Evolutionary conservation across 2,888 invertebrate genomes (phyloP).

Genomic region (Synergus japonicus): DNA sequence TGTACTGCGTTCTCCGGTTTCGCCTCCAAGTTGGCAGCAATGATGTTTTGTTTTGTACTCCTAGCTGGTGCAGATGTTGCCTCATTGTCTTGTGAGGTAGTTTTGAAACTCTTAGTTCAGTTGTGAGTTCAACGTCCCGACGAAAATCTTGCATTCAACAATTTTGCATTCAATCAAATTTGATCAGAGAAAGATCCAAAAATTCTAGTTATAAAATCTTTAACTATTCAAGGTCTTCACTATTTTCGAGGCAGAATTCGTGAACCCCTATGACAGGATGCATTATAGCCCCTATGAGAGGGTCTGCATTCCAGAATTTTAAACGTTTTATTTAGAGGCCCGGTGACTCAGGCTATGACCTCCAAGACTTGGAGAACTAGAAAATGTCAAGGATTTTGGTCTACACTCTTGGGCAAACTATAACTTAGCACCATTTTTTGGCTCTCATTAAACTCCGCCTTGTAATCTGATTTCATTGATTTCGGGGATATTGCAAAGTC

Average conservation of each 20-base stretch:
- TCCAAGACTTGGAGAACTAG: neutral
- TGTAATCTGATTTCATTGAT: neutral
- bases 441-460: neutral
- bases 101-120: neutral
- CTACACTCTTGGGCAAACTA: neutral
- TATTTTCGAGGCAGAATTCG: no score
- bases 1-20: neutral
- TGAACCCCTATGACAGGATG: neutral
- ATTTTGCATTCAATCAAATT: no score
- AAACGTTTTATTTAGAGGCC: neutral
- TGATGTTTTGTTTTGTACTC: neutral
- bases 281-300: neutral
- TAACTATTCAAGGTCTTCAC: no score
- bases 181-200: no score
- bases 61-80: neutral
- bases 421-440: neutral
- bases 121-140: no score
- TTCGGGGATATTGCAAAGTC: neutral
- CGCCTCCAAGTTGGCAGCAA: neutral
- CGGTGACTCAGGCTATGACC: neutral
- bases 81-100: neutral
- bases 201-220: no score
- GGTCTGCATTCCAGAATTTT: conserved; percentile 12
- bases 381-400: conserved; percentile 1
- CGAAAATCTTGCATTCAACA: no score